Percentiles rank a stretch among this genome's conserved stretches.
Evolutionary conservation across 2,888 invertebrate genomes (phyloP).

Genomic region (Gastrophysa polygoni): DNA sequence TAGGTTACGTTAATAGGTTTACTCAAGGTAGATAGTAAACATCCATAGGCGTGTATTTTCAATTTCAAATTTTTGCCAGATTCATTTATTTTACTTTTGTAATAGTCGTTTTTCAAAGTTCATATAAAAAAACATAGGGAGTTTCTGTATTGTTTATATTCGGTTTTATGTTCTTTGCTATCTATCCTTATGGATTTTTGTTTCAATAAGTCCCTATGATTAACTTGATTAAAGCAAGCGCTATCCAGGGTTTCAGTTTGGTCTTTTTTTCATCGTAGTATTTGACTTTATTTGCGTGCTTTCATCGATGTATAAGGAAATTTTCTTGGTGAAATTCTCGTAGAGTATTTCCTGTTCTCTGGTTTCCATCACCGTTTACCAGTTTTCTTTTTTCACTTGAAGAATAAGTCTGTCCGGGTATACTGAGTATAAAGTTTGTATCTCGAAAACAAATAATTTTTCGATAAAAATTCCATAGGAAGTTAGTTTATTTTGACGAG

Average conservation of each 20-base stretch:
- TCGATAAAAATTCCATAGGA: too few species aligned
- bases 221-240: background rate
- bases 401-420: too few species aligned
- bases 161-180: background rate
- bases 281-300: too few species aligned
- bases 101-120: slow-evolving; percentile 1
- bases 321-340: too few species aligned
- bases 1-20: slow-evolving; percentile 1
- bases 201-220: background rate
- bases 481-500: too few species aligned
- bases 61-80: background rate
- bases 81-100: slow-evolving; percentile 1
- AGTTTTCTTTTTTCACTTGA: background rate
- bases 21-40: background rate
- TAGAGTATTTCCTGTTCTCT: too few species aligned
- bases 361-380: background rate
- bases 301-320: too few species aligned
- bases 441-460: too few species aligned
- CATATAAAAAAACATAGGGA: background rate
- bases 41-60: slow-evolving; percentile 9
- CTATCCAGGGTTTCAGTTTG: too few species aligned
- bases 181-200: slow-evolving; percentile 1
- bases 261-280: too few species aligned
- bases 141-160: background rate
- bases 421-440: too few species aligned